A percentile compares a stretch with the other conserved stretches of the same genome.
phyloP scores from a whole-genome alignment of 1,140 invertebrate genomes.

The Bactericera cockerelli region DNA sequence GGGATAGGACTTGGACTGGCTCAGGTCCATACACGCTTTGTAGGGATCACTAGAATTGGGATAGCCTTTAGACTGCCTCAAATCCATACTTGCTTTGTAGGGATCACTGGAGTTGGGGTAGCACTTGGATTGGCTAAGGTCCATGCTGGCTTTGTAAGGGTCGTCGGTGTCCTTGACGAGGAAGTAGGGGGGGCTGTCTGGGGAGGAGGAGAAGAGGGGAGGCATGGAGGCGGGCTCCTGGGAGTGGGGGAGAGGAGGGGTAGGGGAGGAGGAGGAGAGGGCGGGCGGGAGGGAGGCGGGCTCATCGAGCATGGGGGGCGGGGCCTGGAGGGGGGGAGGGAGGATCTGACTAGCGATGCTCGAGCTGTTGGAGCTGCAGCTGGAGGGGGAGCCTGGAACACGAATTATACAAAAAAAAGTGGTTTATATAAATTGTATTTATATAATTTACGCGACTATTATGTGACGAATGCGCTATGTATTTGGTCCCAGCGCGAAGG shows the following conservation, averaged over 20 bases:
- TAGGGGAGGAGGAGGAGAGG: not conserved
- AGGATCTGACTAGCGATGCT: constrained; percentile 6
- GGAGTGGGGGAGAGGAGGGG: not conserved
- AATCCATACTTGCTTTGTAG: too few relatives aligned
- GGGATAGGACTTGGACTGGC: not conserved
- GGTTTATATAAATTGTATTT: too few relatives aligned
- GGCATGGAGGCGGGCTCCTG: constrained; percentile 5
- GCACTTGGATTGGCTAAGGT: not conserved
- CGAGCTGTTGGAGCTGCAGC: not conserved
- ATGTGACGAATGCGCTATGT: too few relatives aligned
- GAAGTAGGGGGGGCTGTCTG: not conserved
- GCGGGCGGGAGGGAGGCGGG: not conserved
- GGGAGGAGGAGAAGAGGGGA: not conserved
- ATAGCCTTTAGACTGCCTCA: not conserved
- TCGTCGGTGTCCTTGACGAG: constrained; percentile 1
- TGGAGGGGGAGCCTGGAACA: not conserved
- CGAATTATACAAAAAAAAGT: too few relatives aligned
- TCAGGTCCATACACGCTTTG: not conserved
- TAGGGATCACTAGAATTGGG: too few relatives aligned
- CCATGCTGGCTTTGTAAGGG: not conserved
- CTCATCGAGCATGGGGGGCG: not conserved
- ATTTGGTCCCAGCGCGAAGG: too few relatives aligned
- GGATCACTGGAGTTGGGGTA: not conserved
- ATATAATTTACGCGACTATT: too few relatives aligned
- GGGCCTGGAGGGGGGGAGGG: not conserved